Base-by-base conservation (phyloP, 2,113 vertebrate genomes). In the Microtus richardsoni region DNA sequence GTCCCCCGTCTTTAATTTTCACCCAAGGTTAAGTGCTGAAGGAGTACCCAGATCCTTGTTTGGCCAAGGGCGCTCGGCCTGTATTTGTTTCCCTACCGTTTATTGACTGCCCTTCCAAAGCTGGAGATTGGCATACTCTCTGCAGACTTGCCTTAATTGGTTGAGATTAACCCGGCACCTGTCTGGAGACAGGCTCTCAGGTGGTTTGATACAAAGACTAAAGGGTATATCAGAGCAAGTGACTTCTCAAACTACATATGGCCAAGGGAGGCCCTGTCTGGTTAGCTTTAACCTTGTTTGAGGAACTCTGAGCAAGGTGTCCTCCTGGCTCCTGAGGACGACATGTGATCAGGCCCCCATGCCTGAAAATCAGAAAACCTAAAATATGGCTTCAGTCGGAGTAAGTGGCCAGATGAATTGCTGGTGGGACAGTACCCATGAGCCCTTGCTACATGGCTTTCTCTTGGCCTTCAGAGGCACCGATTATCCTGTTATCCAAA, bases 131-230 rank as follows among this genome's bases (percentile, higher is more conserved):
- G 70, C 89, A 4, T 4, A 1, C 78, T 91, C 21, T 71, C 75
- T 79, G 93, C 47, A 60, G 89, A 41, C 89, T 68, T 84, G 54
- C 52, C 78, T 66, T 49, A 49, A 28, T 39, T 22, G 66, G 54
- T 39, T 62, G 91, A 93, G 96, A 96, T 97, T 78, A 96, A 80
- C 39, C 88, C 41, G 95, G 93, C 93, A 71, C 97, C 83, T 14
- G 47, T 0, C 11, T n/a, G 95, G 80, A 96, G 96, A 83, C 4
- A 90, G 94, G 73, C 73, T 89, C 62, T 2, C 0, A 24, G 78
- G 74, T 21, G 71, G 60, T 19, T 26, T 86, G 94, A 86, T 28
- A 92, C 62, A 71, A 36, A 75, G 60, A 47, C 62, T 10, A 54
- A 17, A n/a, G 54, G 8, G 7, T 9, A 2, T 82, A 58, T 86